Evolutionary conservation across 2,888 invertebrate genomes (phyloP), one percentile per base, ranked within the genome.

Genomic region (Caenorhabditis sinica): DNA sequence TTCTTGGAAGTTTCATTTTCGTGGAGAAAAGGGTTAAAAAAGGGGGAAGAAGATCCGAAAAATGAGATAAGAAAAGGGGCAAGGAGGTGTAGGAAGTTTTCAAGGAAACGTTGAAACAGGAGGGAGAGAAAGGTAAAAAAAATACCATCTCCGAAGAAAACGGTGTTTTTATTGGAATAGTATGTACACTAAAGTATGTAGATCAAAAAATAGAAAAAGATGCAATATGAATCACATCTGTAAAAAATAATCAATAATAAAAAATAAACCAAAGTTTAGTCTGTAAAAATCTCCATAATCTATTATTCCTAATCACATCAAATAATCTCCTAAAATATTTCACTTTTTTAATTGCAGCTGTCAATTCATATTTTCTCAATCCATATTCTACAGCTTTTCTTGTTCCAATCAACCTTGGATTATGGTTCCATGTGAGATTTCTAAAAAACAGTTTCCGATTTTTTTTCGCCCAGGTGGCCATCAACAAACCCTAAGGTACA

Each of bases 381-480:
- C 63, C 63, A 25, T 63, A 63, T 23, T 63, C 63, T 25, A 63
- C 63, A 1, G 40, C 63, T 43, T 43, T 43, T 25, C 63, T 23
- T 4, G 25, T 63, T 5, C 43, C 63, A 33, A 60, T 33, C n/a
- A 60, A 11, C n/a, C n/a, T 1, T 8, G 20, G 28, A 66, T 76
- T 68, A 43, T 82, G 69, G 2, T 20, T 33, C 82, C 82, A 82
- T 4, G 82, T 75, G 13, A 30, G 8, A 23, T 82, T 82, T 20
- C 60, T 43, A 33, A 33, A 58, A 58, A 51, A n/a, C n/a, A n/a
- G n/a, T n/a, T n/a, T n/a, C n/a, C n/a, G n/a, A n/a, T n/a, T n/a
- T n/a, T n/a, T 33, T 33, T 33, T 33, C 33, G 33, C 8, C 33
- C n/a, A n/a, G n/a, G 15, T 53, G 6, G 9, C 40, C 9, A n/a